phyloP scores from a whole-genome alignment of 2,113 vertebrate species.

The Sinocyclocheilus rhinocerous region DNA sequence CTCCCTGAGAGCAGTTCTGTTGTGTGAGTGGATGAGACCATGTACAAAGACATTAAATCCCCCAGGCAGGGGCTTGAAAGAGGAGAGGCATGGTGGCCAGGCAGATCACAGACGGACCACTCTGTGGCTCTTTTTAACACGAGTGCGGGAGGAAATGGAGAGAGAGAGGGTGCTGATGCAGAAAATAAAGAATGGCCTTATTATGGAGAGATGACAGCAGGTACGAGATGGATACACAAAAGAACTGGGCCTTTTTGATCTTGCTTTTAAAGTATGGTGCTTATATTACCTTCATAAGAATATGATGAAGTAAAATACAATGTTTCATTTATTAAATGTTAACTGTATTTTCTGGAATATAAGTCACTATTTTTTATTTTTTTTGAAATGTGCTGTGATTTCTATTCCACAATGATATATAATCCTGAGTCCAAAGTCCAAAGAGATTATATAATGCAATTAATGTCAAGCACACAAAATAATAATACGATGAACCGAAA shows the following conservation, averaged over 20 bases:
- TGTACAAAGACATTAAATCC: constrained; percentile 25
- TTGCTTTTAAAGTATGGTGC: not conserved
- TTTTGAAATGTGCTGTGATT: no score
- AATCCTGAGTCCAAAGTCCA: no score
- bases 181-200: not conserved
- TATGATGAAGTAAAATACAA: not conserved
- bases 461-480: no score
- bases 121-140: constrained; percentile 22
- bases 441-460: no score
- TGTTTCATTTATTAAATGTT: not conserved
- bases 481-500: no score
- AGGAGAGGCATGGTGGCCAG: constrained; percentile 9
- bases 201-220: constrained; percentile 6
- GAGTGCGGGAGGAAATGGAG: not conserved
- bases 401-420: no score
- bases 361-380: no score
- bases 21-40: not conserved
- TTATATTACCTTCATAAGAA: not conserved
- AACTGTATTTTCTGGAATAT: not conserved
- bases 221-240: not conserved
- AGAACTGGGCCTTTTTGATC: not conserved
- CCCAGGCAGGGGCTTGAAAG: constrained; percentile 10
- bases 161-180: not conserved
- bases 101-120: constrained; percentile 34
- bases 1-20: not conserved